These are phyloP conservation scores for Priocnemis perturbator DNA, from an alignment of 2,888 invertebrate species.

Conservation along the genomic window DNA sequence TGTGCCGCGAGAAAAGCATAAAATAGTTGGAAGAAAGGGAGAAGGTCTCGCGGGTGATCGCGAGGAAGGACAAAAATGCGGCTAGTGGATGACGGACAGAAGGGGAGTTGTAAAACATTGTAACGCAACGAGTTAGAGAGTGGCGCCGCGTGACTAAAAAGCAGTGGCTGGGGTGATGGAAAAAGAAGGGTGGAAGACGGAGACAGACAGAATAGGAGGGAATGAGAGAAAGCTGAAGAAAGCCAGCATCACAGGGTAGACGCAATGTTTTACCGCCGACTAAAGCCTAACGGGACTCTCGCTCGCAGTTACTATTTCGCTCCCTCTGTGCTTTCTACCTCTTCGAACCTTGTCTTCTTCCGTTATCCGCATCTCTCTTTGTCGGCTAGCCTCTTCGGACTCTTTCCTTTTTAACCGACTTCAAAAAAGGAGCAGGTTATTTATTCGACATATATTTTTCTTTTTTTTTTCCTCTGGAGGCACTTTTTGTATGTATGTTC, in stretches of 20 bases:
- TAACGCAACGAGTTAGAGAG: conserved; percentile 33
- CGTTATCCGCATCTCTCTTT: background rate
- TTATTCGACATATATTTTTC: no score
- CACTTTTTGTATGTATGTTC: no score
- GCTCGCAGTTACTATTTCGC: conserved; percentile 28
- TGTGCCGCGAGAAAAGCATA: no score
- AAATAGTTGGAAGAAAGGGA: no score
- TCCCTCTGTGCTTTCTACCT: background rate
- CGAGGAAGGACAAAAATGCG: background rate
- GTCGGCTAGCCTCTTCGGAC: conserved; percentile 1
- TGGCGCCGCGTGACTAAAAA: conserved; percentile 18
- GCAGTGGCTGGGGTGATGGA: conserved; percentile 17
- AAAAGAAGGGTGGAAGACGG: background rate
- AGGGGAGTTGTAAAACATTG: conserved; percentile 38
- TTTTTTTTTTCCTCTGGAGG: no score
- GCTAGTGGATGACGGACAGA: background rate
- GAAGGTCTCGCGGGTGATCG: no score
- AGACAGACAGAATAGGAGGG: conserved; percentile 6
- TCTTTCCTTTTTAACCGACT: background rate
- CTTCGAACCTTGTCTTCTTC: background rate
- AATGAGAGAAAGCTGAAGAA: conserved; percentile 17
- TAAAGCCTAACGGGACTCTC: conserved; percentile 47
- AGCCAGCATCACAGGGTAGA: conserved; percentile 50
- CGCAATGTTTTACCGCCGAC: conserved; percentile 52
- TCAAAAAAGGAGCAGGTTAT: no score